A percentile compares a stretch with the other conserved stretches of the same genome.
Conservation (phyloP, 1,140 invertebrate genomes). For the Papilio aristodemus region DNA sequence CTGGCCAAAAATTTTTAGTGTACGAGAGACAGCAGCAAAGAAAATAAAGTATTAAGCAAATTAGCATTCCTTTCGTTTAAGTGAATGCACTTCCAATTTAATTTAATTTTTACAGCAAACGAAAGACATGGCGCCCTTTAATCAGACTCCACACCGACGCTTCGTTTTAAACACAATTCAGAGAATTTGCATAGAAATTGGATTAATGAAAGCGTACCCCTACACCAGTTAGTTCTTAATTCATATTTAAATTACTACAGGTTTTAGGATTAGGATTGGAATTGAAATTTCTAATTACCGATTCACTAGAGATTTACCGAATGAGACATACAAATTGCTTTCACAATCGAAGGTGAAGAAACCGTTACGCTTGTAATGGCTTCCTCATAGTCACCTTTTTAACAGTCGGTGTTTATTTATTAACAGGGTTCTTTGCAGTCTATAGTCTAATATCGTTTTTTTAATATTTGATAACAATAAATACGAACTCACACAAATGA, state of each 20-base stretch:
- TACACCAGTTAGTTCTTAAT: conserved; percentile 23
- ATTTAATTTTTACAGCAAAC: conserved; percentile 22
- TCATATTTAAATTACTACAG: conserved; percentile 33
- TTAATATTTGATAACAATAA: no score
- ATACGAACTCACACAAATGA: no score
- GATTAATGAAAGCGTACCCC: conserved; percentile 28
- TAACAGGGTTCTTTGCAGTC: no score
- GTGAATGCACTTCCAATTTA: conserved; percentile 12
- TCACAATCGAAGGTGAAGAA: no score
- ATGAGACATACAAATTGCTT: no score
- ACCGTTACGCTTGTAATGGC: no score
- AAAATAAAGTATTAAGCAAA: not conserved
- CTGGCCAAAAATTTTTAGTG: no score
- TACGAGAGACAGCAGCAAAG: no score
- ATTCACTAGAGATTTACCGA: not conserved
- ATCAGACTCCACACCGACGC: conserved; percentile 21
- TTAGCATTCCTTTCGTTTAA: not conserved
- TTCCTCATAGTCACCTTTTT: no score
- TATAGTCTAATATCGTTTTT: no score
- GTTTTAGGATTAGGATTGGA: conserved; percentile 23
- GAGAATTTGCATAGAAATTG: conserved; percentile 34
- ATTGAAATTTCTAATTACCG: conserved; percentile 20
- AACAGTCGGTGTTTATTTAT: no score
- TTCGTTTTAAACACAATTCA: conserved; percentile 29
- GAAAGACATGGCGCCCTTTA: conserved; percentile 21